phyloP scores from a whole-genome alignment of 2,797 vertebrate genomes.

The Pantherophis vulpinus region DNA sequence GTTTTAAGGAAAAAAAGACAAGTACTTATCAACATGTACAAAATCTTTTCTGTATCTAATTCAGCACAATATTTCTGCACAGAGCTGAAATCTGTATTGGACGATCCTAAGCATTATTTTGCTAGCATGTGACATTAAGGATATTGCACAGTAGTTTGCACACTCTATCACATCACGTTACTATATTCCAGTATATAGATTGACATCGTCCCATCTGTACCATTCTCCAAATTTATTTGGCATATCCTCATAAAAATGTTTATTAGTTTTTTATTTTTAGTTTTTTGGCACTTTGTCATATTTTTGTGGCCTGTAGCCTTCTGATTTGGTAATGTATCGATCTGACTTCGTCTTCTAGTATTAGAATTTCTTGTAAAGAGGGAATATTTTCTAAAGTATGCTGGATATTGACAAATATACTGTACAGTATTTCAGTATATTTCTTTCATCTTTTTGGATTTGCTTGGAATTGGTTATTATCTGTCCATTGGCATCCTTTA shows the following conservation, averaged over 20 bases:
- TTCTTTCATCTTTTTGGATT: neutral
- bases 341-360: neutral
- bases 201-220: neutral
- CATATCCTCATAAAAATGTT: neutral
- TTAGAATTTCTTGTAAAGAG: neutral
- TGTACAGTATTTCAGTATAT: neutral
- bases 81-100: neutral
- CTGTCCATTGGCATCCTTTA: neutral
- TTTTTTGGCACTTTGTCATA: neutral
- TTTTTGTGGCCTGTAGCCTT: neutral
- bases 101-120: neutral
- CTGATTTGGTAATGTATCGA: neutral
- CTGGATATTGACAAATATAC: neutral
- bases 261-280: neutral
- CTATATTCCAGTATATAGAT: neutral
- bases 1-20: neutral
- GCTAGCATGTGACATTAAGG: neutral
- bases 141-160: neutral
- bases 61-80: neutral
- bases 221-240: neutral
- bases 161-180: neutral
- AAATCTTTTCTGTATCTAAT: neutral
- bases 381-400: neutral
- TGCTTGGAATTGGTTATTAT: neutral
- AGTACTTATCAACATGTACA: neutral